A percentile compares a stretch with the other conserved stretches of the same genome.
These are phyloP conservation scores for Ivindomyrus marchei DNA, from an alignment of 2,113 vertebrate genomes.

Conservation along the genomic window DNA sequence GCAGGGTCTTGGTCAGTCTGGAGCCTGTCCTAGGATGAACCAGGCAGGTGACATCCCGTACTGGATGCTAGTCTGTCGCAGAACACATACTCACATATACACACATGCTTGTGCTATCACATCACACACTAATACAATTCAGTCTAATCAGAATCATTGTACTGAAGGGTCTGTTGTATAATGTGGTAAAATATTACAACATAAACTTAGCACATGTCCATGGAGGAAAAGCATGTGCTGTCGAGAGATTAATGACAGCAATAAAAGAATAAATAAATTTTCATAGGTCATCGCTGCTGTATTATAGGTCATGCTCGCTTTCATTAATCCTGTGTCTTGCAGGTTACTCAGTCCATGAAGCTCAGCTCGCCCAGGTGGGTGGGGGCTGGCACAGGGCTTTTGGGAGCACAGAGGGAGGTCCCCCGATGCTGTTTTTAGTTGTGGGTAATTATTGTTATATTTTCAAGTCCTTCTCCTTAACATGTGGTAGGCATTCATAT, in stretches of 20 bases:
- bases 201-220: neutral
- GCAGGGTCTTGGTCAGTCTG: neutral
- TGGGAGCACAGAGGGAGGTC: neutral
- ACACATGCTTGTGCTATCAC: neutral
- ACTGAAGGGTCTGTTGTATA: neutral
- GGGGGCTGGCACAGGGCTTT: neutral
- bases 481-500: neutral
- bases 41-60: neutral
- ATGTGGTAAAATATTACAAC: neutral
- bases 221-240: neutral
- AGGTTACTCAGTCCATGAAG: neutral
- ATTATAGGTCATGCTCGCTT: neutral
- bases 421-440: neutral
- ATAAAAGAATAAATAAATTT: neutral
- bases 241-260: neutral
- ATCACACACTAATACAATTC: neutral
- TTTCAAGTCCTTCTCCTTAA: neutral
- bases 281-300: neutral
- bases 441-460: neutral
- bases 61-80: neutral
- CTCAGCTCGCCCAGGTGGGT: neutral
- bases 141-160: neutral
- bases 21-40: neutral
- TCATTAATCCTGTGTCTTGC: neutral
- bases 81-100: neutral